Base-by-base conservation (phyloP, 2,113 vertebrate genomes). In the Hyaena hyaena region DNA sequence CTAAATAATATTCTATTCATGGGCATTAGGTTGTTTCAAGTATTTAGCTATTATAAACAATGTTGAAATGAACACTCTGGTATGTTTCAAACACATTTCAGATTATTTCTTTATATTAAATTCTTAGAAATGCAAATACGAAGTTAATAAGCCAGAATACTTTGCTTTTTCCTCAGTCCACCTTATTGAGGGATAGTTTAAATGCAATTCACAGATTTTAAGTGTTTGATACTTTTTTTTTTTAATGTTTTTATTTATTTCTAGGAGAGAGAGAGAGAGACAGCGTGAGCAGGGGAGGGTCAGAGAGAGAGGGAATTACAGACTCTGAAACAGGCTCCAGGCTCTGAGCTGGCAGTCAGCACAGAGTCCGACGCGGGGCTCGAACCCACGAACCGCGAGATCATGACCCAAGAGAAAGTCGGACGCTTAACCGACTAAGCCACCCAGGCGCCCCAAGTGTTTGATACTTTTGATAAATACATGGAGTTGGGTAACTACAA, bases 31-130 rank as follows among this genome's bases (percentile, higher is more conserved):
- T 31, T 89, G 48, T 74, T 63, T 50, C 26, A 63, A 48, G 12
- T 45, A 76, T 26, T 74, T 69, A 69, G n/a, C 89, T 88, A 71
- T 79, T 92, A 71, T 48, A 80, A 95, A 73, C 39, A 85, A 92
- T 71, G 45, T 45, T 80, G 79, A 93, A 89, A 65, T 28, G 9
- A 84, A 89, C 24, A 66, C 50, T 28, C 45, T 83, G 58, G 26
- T 71, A 73, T 55, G 10, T 79, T 58, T 95, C 73, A 79, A 39
- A 58, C 23, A 76, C 33, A 73, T 92, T 16, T 79, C 81, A 69
- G 26, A 92, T 73, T 65, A 58, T 93, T 90, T 66, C 35, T 23
- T n/a, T 91, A 69, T 61, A 68, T 76, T 66, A 73, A 97, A 71
- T 76, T 89, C 43, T 95, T 93, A 85, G 63, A 85, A 48, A 53